A percentile compares a stretch with the other conserved stretches of the same genome.
phyloP scores from a whole-genome alignment of 2,888 invertebrate genomes.

The Lymantria dispar region DNA sequence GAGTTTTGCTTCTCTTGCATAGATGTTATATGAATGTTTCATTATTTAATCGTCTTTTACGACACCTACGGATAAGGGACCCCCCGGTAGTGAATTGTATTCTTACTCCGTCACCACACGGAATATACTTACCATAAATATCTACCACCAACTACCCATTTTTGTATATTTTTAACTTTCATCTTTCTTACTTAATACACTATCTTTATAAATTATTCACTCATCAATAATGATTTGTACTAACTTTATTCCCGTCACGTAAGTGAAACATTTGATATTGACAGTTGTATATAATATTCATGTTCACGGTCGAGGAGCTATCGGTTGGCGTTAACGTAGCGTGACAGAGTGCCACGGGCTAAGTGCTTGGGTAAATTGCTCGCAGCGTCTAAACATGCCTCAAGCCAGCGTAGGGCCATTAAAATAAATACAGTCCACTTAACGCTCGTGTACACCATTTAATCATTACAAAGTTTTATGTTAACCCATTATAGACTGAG shows the following conservation, averaged over 20 bases:
- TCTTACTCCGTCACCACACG: too few species aligned
- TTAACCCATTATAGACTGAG: too few species aligned
- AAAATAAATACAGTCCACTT: slow-evolving; percentile 20
- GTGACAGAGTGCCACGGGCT: slow-evolving; percentile 54
- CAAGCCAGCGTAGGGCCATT: slow-evolving; percentile 22
- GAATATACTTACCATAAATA: too few species aligned
- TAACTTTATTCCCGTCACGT: slow-evolving; percentile 10
- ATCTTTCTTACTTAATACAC: too few species aligned
- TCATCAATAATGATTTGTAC: background rate
- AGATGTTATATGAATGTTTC: too few species aligned
- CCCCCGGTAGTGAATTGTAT: too few species aligned
- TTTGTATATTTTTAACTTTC: too few species aligned
- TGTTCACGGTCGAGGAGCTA: slow-evolving; percentile 39
- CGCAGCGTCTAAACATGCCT: slow-evolving; percentile 46
- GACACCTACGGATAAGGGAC: too few species aligned
- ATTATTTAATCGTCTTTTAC: too few species aligned
- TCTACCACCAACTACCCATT: too few species aligned
- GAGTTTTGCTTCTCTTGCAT: too few species aligned
- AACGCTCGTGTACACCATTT: slow-evolving; percentile 7
- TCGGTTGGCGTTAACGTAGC: slow-evolving; percentile 51
- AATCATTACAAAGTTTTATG: background rate
- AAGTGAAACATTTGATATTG: slow-evolving; percentile 12
- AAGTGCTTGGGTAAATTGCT: slow-evolving; percentile 65
- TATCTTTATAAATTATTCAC: too few species aligned
- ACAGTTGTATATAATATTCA: slow-evolving; percentile 31